Conservation (phyloP, 2,888 invertebrate species). For the Eupithecia centaureata region DNA sequence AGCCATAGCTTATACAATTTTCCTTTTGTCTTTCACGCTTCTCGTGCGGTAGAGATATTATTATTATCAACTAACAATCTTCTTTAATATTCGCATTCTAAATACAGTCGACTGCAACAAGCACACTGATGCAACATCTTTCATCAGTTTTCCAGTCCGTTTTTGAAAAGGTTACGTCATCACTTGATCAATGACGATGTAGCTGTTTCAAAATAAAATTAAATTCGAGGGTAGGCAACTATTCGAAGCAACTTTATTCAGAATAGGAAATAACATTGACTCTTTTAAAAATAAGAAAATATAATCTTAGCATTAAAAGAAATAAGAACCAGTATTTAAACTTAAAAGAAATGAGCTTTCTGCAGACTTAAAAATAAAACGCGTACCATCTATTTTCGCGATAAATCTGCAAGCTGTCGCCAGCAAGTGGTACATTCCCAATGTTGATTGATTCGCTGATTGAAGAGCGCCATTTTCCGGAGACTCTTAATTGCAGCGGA, state of each 20-base stretch:
- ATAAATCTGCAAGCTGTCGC: conserved; percentile 81
- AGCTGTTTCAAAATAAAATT: background rate
- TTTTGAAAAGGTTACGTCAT: background rate
- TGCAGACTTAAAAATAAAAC: background rate
- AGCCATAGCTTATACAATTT: background rate
- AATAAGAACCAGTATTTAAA: too few relatives aligned
- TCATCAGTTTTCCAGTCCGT: too few relatives aligned
- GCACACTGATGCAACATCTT: background rate
- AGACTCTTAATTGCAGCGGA: conserved; percentile 80
- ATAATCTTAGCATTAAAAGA: too few relatives aligned
- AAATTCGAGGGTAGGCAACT: background rate
- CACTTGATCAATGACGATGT: background rate
- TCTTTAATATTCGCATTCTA: background rate
- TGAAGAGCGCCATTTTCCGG: conserved; percentile 81
- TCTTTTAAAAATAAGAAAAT: background rate
- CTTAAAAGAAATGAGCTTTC: too few relatives aligned
- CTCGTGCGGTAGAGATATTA: background rate
- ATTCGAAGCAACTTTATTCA: background rate
- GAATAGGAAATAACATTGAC: background rate
- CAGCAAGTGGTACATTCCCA: conserved; percentile 80
- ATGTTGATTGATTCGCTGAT: conserved; percentile 84
- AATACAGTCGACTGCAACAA: background rate
- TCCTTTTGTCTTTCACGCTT: background rate
- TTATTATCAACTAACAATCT: background rate
- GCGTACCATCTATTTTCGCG: conserved; percentile 69